Evolutionary conservation across 2,888 invertebrate species (phyloP), one percentile per base, ranked within the genome.

Genomic region (Allygus modestus): DNA sequence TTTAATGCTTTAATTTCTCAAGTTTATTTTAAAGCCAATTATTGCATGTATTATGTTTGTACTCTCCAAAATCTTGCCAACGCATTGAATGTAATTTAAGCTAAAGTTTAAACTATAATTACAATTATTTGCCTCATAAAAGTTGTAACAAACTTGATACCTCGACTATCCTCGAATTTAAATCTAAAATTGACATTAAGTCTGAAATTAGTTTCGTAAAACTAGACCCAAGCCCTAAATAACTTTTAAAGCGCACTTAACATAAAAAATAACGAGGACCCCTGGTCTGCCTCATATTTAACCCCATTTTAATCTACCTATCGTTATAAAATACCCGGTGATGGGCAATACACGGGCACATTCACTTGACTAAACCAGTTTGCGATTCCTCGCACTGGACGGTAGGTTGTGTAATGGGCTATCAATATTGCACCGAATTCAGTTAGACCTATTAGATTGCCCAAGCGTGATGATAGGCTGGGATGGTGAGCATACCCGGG

Each of bases 341-440:
- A 65, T 65, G 65, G 28, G 28, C 41, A 31, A 31, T 5, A 43
- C 41, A 73, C 73, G 43, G 4, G 2, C 51, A 46, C 77, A 43
- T 46, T 43, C 73, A 73, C 77, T 46, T 1, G 41, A n/a, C 43
- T 23, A 77, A 77, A 77, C 73, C 77, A 77, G 77, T 77, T 77
- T 77, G 77, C 28, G 26, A 77, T 28, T 51, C 11, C 28, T 20
- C 77, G 4, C 37, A n/a, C 33, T 33, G 37, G 43, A 1, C 23
- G 41, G 26, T 51, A 46, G 23, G 46, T 77, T 77, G 37, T 17
- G 77, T 17, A 77, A 77, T 12, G n/a, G 28, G 46, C 77, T 15
- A 77, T 77, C 46, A 41, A 77, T 77, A 77, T 77, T 77, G 77
- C 77, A 77, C 77, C 77, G 23, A 77, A 77, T 75, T 77, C 77